Evolutionary conservation across 1,140 invertebrate genomes (phyloP).

Genomic region (Anastrepha ludens): DNA sequence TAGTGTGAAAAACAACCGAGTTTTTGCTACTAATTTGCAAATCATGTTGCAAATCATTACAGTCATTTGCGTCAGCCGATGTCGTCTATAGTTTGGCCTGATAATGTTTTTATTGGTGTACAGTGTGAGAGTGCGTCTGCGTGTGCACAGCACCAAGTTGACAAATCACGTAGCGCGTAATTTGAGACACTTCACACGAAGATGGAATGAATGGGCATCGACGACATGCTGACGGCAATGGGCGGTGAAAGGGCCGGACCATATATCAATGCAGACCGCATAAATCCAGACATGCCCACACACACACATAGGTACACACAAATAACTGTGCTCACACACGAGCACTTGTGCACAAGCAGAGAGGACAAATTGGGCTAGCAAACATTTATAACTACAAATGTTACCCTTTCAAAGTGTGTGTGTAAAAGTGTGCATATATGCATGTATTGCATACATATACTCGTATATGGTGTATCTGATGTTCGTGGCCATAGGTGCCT

Average conservation of each 20-base stretch:
- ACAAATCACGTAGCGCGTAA: slow-evolving; percentile 46
- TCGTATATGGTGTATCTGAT: neutral
- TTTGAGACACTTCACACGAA: slow-evolving; percentile 39
- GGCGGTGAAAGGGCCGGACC: neutral
- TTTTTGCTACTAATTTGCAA: slow-evolving; percentile 45
- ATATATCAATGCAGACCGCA: neutral
- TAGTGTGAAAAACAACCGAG: neutral
- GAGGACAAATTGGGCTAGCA: neutral
- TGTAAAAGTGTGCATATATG: neutral
- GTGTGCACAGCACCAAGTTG: slow-evolving; percentile 13
- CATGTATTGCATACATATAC: too few relatives aligned
- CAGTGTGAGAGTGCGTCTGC: neutral
- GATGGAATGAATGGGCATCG: neutral
- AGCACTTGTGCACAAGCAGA: neutral
- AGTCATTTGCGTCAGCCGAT: slow-evolving; percentile 8
- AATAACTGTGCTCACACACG: too few relatives aligned
- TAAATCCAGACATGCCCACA: neutral
- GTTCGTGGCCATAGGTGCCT: neutral
- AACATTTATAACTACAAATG: neutral
- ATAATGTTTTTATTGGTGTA: neutral
- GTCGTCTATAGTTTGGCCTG: neutral
- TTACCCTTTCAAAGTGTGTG: neutral
- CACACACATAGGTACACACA: neutral
- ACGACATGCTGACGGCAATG: neutral
- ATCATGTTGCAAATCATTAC: slow-evolving; percentile 43